These are phyloP conservation scores for Eudyptes chrysolophus DNA, from an alignment of 2,113 vertebrate genomes.

Conservation along the genomic window DNA sequence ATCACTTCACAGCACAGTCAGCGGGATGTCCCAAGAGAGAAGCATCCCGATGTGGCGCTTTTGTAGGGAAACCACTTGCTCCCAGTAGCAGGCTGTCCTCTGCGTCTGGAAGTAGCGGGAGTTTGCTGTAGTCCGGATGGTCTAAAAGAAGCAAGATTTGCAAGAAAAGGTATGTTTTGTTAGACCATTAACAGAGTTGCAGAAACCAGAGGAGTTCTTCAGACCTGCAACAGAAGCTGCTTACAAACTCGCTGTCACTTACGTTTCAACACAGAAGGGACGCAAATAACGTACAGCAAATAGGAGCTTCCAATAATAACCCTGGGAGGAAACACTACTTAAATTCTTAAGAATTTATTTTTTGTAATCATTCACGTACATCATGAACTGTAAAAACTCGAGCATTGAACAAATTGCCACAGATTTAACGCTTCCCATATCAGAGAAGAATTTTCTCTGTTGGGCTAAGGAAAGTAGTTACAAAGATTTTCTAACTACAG, in stretches of 20 bases:
- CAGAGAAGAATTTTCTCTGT: not conserved
- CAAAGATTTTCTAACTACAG: not conserved
- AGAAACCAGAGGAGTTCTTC: not conserved
- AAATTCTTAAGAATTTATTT: not conserved
- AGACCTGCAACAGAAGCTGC: not conserved
- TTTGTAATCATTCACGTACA: not conserved
- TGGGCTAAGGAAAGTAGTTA: not conserved
- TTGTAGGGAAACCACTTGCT: not conserved
- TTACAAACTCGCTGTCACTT: not conserved
- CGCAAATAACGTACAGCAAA: not conserved
- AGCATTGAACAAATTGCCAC: not conserved
- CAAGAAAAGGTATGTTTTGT: not conserved
- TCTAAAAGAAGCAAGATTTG: not conserved
- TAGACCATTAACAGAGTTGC: not conserved
- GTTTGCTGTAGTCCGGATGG: not conserved
- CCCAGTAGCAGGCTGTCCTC: not conserved
- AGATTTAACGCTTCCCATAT: not conserved
- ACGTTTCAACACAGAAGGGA: not conserved
- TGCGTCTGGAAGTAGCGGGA: not conserved
- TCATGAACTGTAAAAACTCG: not conserved
- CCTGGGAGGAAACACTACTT: not conserved
- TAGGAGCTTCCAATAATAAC: not conserved
- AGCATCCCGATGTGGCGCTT: accelerated
- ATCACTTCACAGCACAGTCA: accelerated
- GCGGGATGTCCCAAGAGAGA: not conserved